Evolutionary conservation across 2,113 vertebrate genomes (phyloP), one percentile per base, ranked within the genome.

Genomic region (Anguilla japonica): DNA sequence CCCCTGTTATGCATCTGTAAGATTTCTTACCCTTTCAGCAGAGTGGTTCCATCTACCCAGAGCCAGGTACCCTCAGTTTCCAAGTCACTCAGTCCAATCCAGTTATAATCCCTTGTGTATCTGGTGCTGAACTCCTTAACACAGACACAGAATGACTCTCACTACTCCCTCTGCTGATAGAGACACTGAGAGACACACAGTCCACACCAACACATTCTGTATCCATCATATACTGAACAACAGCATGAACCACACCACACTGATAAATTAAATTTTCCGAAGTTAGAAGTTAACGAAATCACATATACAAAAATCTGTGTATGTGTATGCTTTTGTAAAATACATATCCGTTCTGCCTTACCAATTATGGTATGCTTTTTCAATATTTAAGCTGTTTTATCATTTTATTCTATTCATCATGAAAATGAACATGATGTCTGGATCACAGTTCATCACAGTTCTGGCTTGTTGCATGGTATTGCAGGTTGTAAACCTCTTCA

Each of bases 31-130:
- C 60, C 39, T 41, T 46, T 6, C 34, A 14, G 50, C 71, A 84
- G 86, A 57, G 29, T 4, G 11, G 46, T 60, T 50, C 82, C 50
- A 56, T 87, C 82, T 46, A 87, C 82, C 86, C 86, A 87, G 11
- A 26, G 43, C 86, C 86, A 87, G 29, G 43, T 78, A 2, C 43
- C 63, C 34, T 57, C 39, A 3, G 34, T 34, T 14, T 60, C 18
- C 29, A 22, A 26, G 29, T 20, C 41, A 41, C n/a, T 83, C 50
- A 87, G 34, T 53, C 86, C 86, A 60, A 87, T 83, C 86, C 86
- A 84, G 82, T 79, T 2, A 79, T 57, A 0, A 22, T 56, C 20
- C 26, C 0, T 39, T 16, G 15, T 63, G 16, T 60, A 34, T 8
- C 56, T 83, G 34, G 20, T 78, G 46, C 56, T 9, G 34, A 87